Conservation (phyloP, 2,888 invertebrate genomes). For the Ennomos quercinarius region DNA sequence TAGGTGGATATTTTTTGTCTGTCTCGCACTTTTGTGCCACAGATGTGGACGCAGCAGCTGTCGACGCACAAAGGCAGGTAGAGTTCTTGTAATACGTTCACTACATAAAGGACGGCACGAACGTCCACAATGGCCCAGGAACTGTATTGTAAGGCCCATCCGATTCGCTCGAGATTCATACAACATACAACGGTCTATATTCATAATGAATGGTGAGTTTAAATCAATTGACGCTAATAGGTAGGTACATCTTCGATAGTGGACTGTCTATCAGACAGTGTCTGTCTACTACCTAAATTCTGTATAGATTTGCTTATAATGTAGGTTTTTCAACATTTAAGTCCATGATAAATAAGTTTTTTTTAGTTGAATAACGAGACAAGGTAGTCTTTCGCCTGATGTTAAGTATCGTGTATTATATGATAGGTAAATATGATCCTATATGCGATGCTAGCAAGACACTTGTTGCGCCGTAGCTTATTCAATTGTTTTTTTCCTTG, state of each 20-base stretch:
- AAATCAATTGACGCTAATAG: constrained; percentile 2
- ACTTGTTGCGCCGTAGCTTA: too few species aligned
- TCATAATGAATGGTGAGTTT: constrained; percentile 13
- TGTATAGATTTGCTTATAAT: too few species aligned
- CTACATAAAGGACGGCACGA: constrained; percentile 15
- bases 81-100: constrained; percentile 11
- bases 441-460: too few species aligned
- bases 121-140: constrained; percentile 20
- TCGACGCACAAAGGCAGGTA: constrained; percentile 30
- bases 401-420: too few species aligned
- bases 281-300: too few species aligned
- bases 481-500: too few species aligned
- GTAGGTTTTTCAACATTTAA: too few species aligned
- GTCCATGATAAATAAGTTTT: not conserved
- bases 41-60: constrained; percentile 27
- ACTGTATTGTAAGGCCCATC: constrained; percentile 18
- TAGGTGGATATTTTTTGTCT: constrained; percentile 21
- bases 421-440: not conserved
- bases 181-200: constrained; percentile 1
- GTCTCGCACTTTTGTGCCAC: constrained; percentile 17
- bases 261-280: too few species aligned
- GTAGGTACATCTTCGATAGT: too few species aligned
- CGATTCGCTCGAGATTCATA: constrained; percentile 14
- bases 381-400: not conserved
- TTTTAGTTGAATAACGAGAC: not conserved